Conservation (phyloP, 2,888 invertebrate species). For the Apotomis turbidana region DNA sequence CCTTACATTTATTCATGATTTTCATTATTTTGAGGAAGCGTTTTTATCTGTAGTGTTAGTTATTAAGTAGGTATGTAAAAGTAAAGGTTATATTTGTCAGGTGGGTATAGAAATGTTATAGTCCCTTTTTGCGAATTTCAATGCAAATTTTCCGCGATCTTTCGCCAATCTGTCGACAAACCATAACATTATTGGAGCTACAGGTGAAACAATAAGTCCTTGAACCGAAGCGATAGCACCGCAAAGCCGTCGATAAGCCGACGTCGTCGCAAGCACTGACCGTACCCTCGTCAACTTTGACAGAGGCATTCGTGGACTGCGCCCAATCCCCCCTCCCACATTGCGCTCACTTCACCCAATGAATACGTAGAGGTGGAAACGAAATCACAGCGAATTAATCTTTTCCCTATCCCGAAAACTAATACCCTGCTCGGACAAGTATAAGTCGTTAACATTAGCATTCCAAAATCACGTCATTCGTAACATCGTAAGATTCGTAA, state of each 20-base stretch:
- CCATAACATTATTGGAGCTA: constrained; percentile 30
- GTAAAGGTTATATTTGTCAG: no score
- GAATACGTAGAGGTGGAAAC: constrained; percentile 31
- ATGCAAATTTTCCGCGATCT: not conserved
- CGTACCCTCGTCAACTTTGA: constrained; percentile 71
- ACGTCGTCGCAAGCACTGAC: constrained; percentile 60
- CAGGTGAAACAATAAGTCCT: constrained; percentile 52
- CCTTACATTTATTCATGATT: not conserved
- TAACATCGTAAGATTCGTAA: not conserved
- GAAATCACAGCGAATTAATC: constrained; percentile 39
- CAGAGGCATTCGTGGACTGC: constrained; percentile 53
- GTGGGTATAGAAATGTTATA: not conserved
- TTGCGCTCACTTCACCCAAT: constrained; percentile 16
- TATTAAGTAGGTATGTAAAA: not conserved
- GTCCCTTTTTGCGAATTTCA: not conserved
- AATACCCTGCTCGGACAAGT: constrained; percentile 12
- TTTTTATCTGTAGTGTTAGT: not conserved
- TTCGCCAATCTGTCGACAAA: constrained; percentile 12
- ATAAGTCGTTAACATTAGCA: constrained; percentile 22
- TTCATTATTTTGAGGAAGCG: not conserved
- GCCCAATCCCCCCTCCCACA: constrained; percentile 40
- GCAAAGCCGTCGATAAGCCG: constrained; percentile 60
- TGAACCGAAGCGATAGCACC: constrained; percentile 55
- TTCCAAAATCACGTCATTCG: constrained; percentile 20
- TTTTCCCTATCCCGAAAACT: constrained; percentile 20